phyloP scores from a whole-genome alignment of 2,888 invertebrate genomes.

The Spisula solida region DNA sequence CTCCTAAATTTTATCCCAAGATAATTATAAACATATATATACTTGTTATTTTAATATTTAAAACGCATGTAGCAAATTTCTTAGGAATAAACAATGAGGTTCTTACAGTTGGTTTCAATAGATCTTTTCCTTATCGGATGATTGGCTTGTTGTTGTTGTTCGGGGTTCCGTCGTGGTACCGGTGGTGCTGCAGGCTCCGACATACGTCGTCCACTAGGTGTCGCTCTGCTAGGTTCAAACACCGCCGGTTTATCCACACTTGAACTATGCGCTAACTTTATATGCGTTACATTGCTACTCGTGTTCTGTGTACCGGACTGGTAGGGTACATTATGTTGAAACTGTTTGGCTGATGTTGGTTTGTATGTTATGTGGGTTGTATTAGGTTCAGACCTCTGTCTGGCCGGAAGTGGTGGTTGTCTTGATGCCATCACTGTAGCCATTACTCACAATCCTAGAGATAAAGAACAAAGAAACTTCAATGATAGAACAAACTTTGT shows the following conservation, averaged over 20 bases:
- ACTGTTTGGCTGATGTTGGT: neutral
- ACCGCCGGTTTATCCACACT: neutral
- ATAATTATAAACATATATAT: too few species aligned
- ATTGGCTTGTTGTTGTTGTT: neutral
- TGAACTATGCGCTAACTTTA: neutral
- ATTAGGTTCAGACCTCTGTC: neutral
- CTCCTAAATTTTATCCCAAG: too few species aligned
- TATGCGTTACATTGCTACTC: slow-evolving; percentile 26
- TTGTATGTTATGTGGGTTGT: neutral
- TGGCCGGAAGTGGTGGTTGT: slow-evolving; percentile 8
- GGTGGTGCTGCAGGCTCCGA: slow-evolving; percentile 22
- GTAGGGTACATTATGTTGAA: neutral
- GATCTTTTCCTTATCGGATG: slow-evolving; percentile 1
- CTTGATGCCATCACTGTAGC: neutral
- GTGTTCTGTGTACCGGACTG: neutral
- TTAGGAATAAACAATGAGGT: too few species aligned
- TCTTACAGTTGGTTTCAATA: slow-evolving; percentile 51
- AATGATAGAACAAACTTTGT: too few species aligned
- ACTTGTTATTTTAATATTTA: too few species aligned
- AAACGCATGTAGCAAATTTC: too few species aligned
- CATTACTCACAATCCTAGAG: neutral
- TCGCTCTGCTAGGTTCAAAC: neutral
- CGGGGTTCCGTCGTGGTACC: neutral
- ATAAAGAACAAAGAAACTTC: neutral
- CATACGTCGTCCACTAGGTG: slow-evolving; percentile 1